phyloP scores from a whole-genome alignment of 2,797 vertebrate genomes.

The Fratercula arctica region DNA sequence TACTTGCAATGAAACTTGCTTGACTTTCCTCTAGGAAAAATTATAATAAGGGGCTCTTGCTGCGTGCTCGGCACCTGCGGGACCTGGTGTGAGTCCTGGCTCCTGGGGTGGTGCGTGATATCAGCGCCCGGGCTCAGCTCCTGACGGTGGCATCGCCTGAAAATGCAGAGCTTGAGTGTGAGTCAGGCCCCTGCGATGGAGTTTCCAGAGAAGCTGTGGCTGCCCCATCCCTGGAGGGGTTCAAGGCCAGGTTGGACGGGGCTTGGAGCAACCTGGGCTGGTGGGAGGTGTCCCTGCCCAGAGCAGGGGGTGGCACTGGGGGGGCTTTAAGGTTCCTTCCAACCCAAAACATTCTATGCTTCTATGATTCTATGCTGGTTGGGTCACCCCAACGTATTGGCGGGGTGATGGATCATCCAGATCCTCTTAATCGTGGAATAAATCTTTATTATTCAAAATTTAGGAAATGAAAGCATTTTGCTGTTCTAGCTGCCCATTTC shows the following conservation, averaged over 20 bases:
- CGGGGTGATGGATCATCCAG: background rate
- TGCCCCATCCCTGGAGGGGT: too few species aligned
- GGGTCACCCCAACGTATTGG: background rate
- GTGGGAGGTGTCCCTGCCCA: too few species aligned
- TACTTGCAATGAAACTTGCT: background rate
- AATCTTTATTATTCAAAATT: background rate
- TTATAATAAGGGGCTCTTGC: background rate
- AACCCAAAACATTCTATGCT: too few species aligned
- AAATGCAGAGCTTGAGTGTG: background rate
- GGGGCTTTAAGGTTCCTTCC: too few species aligned
- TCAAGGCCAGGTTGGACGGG: too few species aligned
- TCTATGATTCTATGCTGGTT: background rate
- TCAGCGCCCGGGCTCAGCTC: background rate
- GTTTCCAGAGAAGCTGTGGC: too few species aligned
- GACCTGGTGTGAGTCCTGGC: background rate
- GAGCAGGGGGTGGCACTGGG: too few species aligned
- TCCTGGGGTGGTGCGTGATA: fast-evolving
- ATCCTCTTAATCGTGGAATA: background rate
- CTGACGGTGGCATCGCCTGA: fast-evolving
- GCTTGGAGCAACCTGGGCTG: too few species aligned
- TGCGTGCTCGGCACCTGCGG: background rate
- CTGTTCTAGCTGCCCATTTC: background rate
- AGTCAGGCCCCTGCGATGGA: background rate
- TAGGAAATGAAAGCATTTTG: background rate
- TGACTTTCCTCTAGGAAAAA: background rate